Conservation (phyloP, 2,888 invertebrate species). For the Dicranocentrus wangi region DNA sequence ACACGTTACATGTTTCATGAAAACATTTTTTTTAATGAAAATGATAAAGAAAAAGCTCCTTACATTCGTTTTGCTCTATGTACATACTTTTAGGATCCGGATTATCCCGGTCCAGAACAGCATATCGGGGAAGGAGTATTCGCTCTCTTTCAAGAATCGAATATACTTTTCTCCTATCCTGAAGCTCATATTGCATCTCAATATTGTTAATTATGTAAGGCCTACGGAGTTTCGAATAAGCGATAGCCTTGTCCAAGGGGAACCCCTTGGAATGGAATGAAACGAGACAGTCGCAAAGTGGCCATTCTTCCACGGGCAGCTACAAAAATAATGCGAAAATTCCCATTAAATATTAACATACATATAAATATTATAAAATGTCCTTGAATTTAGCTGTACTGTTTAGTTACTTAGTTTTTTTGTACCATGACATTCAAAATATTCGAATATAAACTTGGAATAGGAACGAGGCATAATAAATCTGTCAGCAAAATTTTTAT, state of each 20-base stretch:
- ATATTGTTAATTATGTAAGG: constrained; percentile 99
- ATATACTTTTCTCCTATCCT: constrained; percentile 95
- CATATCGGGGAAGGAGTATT: constrained; percentile 98
- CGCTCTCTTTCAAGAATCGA: constrained; percentile 93
- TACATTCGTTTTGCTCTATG: constrained; percentile 8
- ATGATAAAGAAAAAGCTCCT: no score
- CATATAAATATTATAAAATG: neutral
- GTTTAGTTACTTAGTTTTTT: neutral
- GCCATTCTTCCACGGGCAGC: constrained; percentile 98
- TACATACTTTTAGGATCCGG: constrained; percentile 89
- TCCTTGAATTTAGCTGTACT: neutral
- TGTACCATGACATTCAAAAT: no score
- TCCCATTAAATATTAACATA: constrained; percentile 4
- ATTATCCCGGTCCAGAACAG: constrained; percentile 95
- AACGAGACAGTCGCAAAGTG: constrained; percentile 96
- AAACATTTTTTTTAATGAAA: no score
- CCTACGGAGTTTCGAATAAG: constrained; percentile 92
- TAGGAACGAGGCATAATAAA: no score
- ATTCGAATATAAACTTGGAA: no score
- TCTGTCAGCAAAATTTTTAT: no score
- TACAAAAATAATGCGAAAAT: constrained; percentile 75
- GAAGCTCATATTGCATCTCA: constrained; percentile 93
- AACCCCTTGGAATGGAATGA: constrained; percentile 99
- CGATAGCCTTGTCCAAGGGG: constrained; percentile 97
- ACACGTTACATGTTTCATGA: no score